phyloP scores from a whole-genome alignment of 2,113 vertebrate species.

The Callipepla californica region DNA sequence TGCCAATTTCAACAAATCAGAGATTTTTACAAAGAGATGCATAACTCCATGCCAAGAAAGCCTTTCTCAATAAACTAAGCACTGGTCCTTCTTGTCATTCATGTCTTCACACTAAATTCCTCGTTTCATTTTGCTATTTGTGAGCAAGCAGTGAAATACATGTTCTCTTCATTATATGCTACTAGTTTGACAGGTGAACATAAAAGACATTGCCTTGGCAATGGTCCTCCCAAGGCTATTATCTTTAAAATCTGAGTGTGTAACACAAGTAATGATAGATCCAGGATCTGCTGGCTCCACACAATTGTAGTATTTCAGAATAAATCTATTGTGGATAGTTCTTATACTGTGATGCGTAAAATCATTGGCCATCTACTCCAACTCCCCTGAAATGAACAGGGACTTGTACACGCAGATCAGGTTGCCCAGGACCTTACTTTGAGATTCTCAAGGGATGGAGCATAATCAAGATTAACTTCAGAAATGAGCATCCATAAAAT shows the following conservation, averaged over 20 bases:
- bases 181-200: neutral
- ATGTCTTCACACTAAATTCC: neutral
- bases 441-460: too few relatives aligned
- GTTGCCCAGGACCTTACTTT: too few relatives aligned
- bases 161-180: neutral
- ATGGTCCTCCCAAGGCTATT: neutral
- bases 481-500: neutral
- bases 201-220: neutral
- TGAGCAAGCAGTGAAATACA: neutral
- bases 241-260: neutral
- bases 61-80: neutral
- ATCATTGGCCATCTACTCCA: too few relatives aligned
- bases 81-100: neutral
- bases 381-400: too few relatives aligned
- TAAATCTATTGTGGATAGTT: accelerated
- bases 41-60: neutral
- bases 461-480: neutral
- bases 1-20: slow-evolving; percentile 20
- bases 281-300: neutral
- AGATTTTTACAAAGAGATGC: neutral
- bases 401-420: too few relatives aligned
- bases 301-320: neutral
- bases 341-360: accelerated
- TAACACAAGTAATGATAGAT: neutral
- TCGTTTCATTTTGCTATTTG: neutral